These are phyloP conservation scores for Loxodonta africana DNA, from an alignment of 2,113 vertebrate species.

Conservation along the genomic window DNA sequence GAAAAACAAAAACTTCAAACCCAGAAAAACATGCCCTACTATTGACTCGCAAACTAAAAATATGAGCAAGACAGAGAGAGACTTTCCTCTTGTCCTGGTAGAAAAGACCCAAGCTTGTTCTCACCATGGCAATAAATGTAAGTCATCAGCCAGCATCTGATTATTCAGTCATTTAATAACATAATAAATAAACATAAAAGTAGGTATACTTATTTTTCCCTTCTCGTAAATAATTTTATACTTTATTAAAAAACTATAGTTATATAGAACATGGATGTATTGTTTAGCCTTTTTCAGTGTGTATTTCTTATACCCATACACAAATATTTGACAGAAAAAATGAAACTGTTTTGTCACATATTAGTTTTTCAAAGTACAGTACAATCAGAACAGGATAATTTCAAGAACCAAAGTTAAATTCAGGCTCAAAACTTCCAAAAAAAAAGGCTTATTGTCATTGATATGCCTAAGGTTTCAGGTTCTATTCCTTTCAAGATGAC, in stretches of 20 bases:
- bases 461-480: background rate
- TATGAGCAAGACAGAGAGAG: too few relatives aligned
- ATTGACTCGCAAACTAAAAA: background rate
- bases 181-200: background rate
- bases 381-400: background rate
- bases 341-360: background rate
- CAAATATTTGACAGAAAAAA: background rate
- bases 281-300: background rate
- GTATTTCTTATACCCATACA: background rate
- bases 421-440: background rate
- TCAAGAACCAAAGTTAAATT: background rate
- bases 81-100: too few relatives aligned
- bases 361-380: background rate
- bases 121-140: background rate
- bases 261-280: background rate
- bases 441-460: background rate
- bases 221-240: background rate
- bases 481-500: background rate
- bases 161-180: background rate
- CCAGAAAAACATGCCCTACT: slow-evolving; percentile 1
- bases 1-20: background rate
- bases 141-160: background rate
- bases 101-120: background rate
- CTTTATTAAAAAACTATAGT: background rate
- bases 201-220: background rate